A percentile compares a stretch with the other conserved stretches of the same genome.
phyloP scores from a whole-genome alignment of 2,888 invertebrate species.

The Cremastinae sp. region DNA sequence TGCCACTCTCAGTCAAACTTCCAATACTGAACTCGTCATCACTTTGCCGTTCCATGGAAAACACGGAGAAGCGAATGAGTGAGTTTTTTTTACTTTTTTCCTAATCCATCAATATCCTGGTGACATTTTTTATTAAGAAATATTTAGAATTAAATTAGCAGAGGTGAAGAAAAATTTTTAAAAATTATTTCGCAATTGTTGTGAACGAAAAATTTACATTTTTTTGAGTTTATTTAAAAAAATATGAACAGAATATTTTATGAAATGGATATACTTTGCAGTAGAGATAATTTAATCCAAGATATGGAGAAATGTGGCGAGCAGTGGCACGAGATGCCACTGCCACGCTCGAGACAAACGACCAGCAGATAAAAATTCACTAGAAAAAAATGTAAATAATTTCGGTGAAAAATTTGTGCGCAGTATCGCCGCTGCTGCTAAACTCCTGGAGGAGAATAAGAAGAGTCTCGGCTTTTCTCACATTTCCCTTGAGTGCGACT shows the following conservation, averaged over 20 bases:
- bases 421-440: conserved; percentile 81
- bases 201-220: not conserved
- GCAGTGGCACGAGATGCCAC: too few species aligned
- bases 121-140: too few species aligned
- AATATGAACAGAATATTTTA: too few species aligned
- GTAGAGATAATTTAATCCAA: too few species aligned
- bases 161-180: not conserved
- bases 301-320: too few species aligned
- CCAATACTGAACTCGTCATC: conserved; percentile 80
- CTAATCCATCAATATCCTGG: too few species aligned
- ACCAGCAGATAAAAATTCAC: too few species aligned
- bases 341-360: too few species aligned
- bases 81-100: conserved; percentile 68
- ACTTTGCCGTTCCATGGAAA: conserved; percentile 82
- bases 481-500: conserved; percentile 83
- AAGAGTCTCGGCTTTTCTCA: conserved; percentile 80
- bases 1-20: conserved; percentile 79
- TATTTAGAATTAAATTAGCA: too few species aligned
- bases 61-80: conserved; percentile 82
- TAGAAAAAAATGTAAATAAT: conserved; percentile 68
- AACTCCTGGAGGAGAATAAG: conserved; percentile 81
- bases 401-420: conserved; percentile 51
- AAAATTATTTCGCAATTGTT: not conserved
- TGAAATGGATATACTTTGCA: too few species aligned
- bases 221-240: too few species aligned